phyloP scores from a whole-genome alignment of 2,797 vertebrate genomes.

The Darevskia nairensis region DNA sequence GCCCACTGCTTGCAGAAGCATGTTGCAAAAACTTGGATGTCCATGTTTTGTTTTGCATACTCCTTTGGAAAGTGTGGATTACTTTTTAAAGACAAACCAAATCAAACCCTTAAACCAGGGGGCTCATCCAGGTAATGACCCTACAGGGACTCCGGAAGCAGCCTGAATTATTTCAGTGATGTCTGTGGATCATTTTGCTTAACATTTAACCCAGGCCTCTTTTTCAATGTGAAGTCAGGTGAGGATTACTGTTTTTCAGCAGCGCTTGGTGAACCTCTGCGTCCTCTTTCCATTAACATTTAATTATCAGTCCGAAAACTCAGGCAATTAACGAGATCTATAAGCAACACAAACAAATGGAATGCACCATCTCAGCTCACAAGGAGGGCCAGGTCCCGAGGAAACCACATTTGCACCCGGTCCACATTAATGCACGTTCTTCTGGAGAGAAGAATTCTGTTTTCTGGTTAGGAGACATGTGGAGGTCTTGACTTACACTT shows the following conservation, averaged over 20 bases:
- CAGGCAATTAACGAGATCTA: constrained; percentile 70
- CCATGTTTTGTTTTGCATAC: too few species aligned
- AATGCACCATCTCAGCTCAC: constrained; percentile 26
- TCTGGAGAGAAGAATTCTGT: background rate
- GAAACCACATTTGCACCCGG: background rate
- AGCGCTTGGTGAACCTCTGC: constrained; percentile 69
- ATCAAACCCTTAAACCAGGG: too few species aligned
- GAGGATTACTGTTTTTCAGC: constrained; percentile 50
- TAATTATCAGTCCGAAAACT: constrained; percentile 72
- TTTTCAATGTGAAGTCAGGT: background rate
- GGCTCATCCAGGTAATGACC: too few species aligned
- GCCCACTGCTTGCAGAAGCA: too few species aligned
- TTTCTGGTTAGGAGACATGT: background rate
- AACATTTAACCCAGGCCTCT: background rate
- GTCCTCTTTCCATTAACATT: constrained; percentile 74
- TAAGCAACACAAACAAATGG: constrained; percentile 51
- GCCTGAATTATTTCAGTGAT: background rate
- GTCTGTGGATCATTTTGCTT: background rate
- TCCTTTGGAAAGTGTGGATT: too few species aligned
- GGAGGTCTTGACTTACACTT: rapidly evolving
- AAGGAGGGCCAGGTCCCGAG: background rate
- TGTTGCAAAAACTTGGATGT: too few species aligned
- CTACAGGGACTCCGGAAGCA: too few species aligned
- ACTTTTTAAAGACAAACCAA: too few species aligned
- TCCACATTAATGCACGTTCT: background rate